phyloP scores from a whole-genome alignment of 2,888 invertebrate genomes.

The Spisula solida region DNA sequence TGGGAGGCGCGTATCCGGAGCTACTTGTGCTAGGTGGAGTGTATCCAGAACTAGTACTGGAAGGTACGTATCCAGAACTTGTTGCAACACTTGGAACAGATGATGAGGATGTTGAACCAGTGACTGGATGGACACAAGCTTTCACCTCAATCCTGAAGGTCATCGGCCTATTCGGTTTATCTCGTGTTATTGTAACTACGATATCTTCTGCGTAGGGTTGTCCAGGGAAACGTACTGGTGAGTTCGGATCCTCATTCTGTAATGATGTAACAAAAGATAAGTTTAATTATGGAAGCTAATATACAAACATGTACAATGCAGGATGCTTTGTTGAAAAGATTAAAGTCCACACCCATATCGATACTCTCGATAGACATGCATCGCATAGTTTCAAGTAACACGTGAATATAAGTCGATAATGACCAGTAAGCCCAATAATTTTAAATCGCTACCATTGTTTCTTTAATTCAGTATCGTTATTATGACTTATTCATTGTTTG shows the following conservation, averaged over 20 bases:
- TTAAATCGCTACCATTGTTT: too few relatives aligned
- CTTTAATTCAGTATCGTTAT: too few relatives aligned
- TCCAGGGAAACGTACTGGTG: constrained; percentile 32
- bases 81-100: background rate
- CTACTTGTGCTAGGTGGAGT: background rate
- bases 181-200: constrained; percentile 29
- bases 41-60: background rate
- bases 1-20: background rate
- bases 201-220: constrained; percentile 38
- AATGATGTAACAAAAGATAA: background rate
- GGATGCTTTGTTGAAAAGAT: too few relatives aligned
- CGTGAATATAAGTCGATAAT: too few relatives aligned
- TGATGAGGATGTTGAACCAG: constrained; percentile 5
- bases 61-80: background rate
- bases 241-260: constrained; percentile 23
- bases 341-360: too few relatives aligned
- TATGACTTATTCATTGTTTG: too few relatives aligned
- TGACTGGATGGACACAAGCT: constrained; percentile 38
- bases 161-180: constrained; percentile 19
- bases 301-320: background rate
- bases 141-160: constrained; percentile 41
- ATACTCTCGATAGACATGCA: too few relatives aligned
- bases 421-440: too few relatives aligned
- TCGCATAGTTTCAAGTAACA: too few relatives aligned
- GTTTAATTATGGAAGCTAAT: background rate